Evolutionary conservation across 2,888 invertebrate species (phyloP), one percentile per base, ranked within the genome.

Genomic region (Epirrhoe tristata): DNA sequence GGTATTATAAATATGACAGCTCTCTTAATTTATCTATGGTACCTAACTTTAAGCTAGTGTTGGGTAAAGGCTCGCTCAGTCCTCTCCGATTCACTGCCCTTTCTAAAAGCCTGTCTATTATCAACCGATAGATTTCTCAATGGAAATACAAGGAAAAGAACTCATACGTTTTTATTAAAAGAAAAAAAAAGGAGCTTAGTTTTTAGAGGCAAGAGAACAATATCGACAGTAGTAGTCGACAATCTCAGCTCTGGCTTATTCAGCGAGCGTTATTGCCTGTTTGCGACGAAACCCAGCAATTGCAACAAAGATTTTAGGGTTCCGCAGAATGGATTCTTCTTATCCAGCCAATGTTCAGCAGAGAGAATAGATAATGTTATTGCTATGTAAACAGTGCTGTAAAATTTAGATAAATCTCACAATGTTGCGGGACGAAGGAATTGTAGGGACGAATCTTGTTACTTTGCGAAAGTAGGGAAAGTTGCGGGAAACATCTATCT

Each of bases 291-390:
- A 83, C 82, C 80, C 74, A 81, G 79, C 83, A 81, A 85, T 85
- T 83, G 85, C 83, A 83, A 76, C 80, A 72, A 81, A 81, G 79
- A 83, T 84, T 85, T 84, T 84, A 81, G 83, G 82, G 84, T 85
- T 83, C 79, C 79, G 74, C 74, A 74, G 76, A 85, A 84, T 84
- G 82, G 84, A 84, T 85, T 81, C 83, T 82, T 80, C 82, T 83
- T 84, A 84, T 82, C 81, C 85, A 71, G 76, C 78, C 80, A 77
- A 79, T 80, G 81, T 80, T 78, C 81, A 77, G 72, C 74, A 74
- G 72, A 78, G 77, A 75, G 80, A 81, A 82, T 81, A 83, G 79
- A 81, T 84, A 82, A 82, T 82, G 77, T 73, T 81, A 76, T 77
- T 82, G 77, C 74, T 80, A 76, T 77, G 79, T 82, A 82, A 80